Conservation (phyloP, 2,797 vertebrate species). For the Gallinago solitaria region DNA sequence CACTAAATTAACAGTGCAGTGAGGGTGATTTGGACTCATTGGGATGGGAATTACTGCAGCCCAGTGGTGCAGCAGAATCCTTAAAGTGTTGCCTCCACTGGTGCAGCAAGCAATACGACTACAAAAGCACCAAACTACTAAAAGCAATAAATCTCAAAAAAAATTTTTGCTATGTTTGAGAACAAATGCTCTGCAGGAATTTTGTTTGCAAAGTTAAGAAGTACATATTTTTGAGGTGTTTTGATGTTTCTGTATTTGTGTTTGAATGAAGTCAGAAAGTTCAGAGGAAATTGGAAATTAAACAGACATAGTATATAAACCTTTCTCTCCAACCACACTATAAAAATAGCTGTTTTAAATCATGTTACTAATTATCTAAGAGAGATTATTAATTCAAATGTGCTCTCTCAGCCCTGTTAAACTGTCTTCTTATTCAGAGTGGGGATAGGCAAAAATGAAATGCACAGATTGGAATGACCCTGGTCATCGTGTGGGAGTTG, state of each 20-base stretch:
- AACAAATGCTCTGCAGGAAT: background rate
- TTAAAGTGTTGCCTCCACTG: background rate
- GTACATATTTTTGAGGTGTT: background rate
- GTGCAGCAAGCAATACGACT: background rate
- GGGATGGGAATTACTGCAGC: background rate
- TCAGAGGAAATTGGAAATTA: background rate
- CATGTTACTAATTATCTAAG: background rate
- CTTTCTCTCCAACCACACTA: background rate
- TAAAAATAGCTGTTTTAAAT: constrained; percentile 12
- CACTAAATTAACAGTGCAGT: background rate
- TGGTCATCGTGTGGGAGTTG: background rate
- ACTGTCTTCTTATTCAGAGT: background rate
- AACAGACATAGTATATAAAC: background rate
- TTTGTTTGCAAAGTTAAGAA: background rate
- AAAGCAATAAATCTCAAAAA: background rate
- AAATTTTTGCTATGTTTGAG: background rate
- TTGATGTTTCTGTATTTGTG: background rate
- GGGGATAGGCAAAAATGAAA: background rate
- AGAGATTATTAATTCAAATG: background rate
- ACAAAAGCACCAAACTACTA: background rate
- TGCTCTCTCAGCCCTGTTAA: constrained; percentile 14
- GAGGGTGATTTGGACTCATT: background rate
- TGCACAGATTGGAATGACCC: background rate
- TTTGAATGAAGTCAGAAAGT: background rate
- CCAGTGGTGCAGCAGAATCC: background rate